Conservation (phyloP, 1,140 invertebrate genomes). For the Conus betulinus region DNA sequence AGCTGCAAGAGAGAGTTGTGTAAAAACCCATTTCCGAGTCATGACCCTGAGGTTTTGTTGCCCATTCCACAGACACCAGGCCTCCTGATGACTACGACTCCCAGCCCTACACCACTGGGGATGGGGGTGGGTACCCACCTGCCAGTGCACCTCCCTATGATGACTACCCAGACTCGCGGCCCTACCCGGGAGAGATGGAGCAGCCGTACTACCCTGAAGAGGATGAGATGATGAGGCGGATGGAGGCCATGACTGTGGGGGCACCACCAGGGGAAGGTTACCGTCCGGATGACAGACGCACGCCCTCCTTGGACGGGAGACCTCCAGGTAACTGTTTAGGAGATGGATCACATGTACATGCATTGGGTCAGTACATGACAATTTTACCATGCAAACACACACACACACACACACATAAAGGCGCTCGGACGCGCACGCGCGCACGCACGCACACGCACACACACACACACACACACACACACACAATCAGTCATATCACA, state of each 20-base stretch:
- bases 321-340: constrained; percentile 41
- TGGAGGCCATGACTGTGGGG: constrained; percentile 35
- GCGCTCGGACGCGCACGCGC: background rate
- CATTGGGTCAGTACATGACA: too few species aligned
- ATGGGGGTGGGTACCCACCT: constrained; percentile 43
- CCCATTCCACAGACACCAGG: constrained; percentile 2
- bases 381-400: too few species aligned
- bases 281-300: constrained; percentile 54
- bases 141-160: constrained; percentile 30
- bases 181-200: constrained; percentile 32
- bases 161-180: constrained; percentile 36
- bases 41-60: constrained; percentile 19
- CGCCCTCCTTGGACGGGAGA: constrained; percentile 58
- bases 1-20: too few species aligned
- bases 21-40: too few species aligned
- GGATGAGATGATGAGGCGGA: constrained; percentile 8
- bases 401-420: background rate
- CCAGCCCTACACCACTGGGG: constrained; percentile 34
- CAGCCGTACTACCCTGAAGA: constrained; percentile 45
- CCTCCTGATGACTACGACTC: constrained; percentile 24
- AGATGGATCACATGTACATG: too few species aligned
- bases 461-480: background rate
- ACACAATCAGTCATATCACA: background rate
- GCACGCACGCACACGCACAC: background rate
- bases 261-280: constrained; percentile 51